Conservation (phyloP, 2,113 vertebrate species). For the Microtus oregoni region DNA sequence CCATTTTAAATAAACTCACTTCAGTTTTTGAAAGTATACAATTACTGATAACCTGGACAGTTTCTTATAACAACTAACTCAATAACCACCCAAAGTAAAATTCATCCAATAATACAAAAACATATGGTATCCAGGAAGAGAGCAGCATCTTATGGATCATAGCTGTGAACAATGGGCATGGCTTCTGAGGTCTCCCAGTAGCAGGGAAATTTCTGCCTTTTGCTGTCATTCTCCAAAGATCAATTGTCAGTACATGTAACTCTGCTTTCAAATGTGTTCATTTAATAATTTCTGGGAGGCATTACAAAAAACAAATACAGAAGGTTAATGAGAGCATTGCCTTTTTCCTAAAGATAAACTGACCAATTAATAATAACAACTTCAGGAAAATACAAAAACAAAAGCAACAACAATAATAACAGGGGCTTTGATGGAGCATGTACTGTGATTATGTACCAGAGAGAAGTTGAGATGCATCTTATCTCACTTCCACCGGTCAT, state of each 20-base stretch:
- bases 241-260: neutral
- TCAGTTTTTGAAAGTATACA: neutral
- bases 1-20: neutral
- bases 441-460: neutral
- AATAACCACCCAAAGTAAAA: neutral
- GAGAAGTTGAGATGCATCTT: neutral
- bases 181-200: neutral
- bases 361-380: neutral
- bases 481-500: neutral
- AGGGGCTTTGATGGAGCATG: neutral
- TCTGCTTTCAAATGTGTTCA: conserved; percentile 42
- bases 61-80: neutral
- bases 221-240: neutral
- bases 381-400: neutral
- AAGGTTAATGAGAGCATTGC: neutral
- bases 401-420: neutral
- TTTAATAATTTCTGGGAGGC: conserved; percentile 18
- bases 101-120: neutral
- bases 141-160: neutral
- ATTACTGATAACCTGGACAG: neutral
- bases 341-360: conserved; percentile 46
- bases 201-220: neutral
- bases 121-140: neutral
- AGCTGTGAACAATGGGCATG: neutral
- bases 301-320: conserved; percentile 53